Percentiles rank a stretch among this genome's conserved stretches.
phyloP scores from a whole-genome alignment of 2,797 vertebrate species.

The Falco peregrinus region DNA sequence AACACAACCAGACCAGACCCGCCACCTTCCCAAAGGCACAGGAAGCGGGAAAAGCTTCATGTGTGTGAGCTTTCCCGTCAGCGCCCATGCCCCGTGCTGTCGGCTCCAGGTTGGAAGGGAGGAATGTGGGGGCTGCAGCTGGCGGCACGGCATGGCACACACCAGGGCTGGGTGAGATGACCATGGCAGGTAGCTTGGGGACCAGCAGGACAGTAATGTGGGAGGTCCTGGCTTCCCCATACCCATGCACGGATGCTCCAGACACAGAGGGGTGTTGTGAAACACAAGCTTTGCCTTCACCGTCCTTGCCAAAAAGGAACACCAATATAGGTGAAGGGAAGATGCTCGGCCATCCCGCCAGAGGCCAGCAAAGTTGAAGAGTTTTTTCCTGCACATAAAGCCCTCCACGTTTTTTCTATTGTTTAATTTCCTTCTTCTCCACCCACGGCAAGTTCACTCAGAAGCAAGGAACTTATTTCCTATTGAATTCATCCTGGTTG shows the following conservation, averaged over 20 bases:
- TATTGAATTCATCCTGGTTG: conserved; percentile 33
- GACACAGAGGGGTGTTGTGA: accelerated
- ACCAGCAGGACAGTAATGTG: accelerated
- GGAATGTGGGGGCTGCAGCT: neutral
- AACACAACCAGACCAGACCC: neutral
- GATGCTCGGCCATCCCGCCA: neutral
- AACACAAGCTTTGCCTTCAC: accelerated
- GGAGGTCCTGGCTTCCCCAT: neutral
- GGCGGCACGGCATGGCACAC: accelerated
- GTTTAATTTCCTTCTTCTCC: conserved; percentile 71
- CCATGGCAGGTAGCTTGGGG: too few relatives aligned
- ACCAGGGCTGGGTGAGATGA: accelerated
- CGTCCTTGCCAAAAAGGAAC: neutral
- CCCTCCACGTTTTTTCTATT: conserved; percentile 1
- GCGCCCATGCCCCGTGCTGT: accelerated
- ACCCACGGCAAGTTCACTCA: conserved; percentile 47
- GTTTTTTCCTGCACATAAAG: conserved; percentile 20
- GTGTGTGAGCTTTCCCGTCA: neutral
- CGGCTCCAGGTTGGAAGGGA: accelerated
- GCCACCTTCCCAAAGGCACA: neutral
- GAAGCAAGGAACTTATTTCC: conserved; percentile 61
- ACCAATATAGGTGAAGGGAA: neutral
- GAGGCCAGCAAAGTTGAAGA: neutral
- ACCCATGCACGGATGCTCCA: neutral
- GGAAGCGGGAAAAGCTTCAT: accelerated